Conservation (phyloP, 2,888 invertebrate species). For the Netelia fuscicornis region DNA sequence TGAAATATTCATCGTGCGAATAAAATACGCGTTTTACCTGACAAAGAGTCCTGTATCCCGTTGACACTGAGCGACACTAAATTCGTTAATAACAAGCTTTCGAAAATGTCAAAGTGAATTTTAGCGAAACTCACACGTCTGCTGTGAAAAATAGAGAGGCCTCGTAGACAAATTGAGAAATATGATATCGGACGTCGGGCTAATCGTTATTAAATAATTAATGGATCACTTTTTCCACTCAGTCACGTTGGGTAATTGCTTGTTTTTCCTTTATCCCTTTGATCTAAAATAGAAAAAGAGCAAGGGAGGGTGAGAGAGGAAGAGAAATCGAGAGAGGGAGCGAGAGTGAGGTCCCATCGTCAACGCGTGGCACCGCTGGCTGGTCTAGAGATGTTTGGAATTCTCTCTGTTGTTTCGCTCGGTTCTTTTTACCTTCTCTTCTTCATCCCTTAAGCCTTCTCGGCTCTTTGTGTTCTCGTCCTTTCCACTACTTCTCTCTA, state of each 20-base stretch:
- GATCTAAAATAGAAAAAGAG: neutral
- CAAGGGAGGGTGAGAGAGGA: too few relatives aligned
- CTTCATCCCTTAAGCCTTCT: neutral
- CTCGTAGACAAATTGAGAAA: neutral
- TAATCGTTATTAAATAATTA: slow-evolving; percentile 12
- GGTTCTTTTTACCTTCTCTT: neutral
- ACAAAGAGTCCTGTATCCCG: neutral
- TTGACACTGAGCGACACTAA: slow-evolving; percentile 38
- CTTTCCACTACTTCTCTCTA: neutral
- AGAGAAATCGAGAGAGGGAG: neutral
- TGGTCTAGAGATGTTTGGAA: slow-evolving; percentile 9
- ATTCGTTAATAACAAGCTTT: slow-evolving; percentile 46
- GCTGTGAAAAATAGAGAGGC: neutral
- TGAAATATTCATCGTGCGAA: slow-evolving; percentile 31
- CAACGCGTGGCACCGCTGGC: neutral
- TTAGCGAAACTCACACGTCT: slow-evolving; percentile 7
- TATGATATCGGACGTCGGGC: slow-evolving; percentile 7
- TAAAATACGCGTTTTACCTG: slow-evolving; percentile 15
- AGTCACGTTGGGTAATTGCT: neutral
- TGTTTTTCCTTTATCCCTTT: neutral
- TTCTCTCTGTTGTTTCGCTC: slow-evolving; percentile 17
- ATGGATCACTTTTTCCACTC: neutral
- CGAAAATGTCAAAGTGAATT: slow-evolving; percentile 42
- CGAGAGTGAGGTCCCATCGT: neutral
- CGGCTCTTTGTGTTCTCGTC: slow-evolving; percentile 11